Evolutionary conservation across 2,888 invertebrate genomes (phyloP).

Genomic region (Chymomyza caudatula): DNA sequence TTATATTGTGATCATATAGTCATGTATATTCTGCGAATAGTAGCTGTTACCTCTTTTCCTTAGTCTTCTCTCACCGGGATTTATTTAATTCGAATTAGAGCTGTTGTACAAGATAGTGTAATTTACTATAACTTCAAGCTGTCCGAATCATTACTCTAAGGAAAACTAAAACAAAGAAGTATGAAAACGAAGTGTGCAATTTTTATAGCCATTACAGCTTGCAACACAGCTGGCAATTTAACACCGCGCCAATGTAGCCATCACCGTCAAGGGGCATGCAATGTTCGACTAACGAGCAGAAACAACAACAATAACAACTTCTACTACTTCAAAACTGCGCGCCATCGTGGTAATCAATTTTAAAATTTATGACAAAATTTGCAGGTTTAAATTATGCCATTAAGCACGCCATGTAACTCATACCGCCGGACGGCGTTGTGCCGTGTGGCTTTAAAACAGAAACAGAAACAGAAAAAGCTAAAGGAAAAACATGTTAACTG

Average conservation of each 20-base stretch:
- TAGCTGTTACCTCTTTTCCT: not conserved
- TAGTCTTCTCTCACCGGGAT: not conserved
- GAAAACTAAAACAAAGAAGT: not conserved
- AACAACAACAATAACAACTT: constrained; percentile 42
- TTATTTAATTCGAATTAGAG: not conserved
- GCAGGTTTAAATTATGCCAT: constrained; percentile 77
- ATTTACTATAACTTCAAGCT: not conserved
- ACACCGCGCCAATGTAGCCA: constrained; percentile 67
- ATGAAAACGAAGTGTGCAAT: constrained; percentile 49
- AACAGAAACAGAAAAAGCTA: not conserved
- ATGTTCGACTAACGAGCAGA: constrained; percentile 66
- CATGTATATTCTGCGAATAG: not conserved
- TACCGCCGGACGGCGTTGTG: constrained; percentile 60
- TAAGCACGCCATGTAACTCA: constrained; percentile 77
- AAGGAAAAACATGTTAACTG: constrained; percentile 63
- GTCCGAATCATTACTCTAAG: not conserved
- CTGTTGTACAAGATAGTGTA: not conserved
- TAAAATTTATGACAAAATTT: constrained; percentile 77
- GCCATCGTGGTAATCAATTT: constrained; percentile 70
- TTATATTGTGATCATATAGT: not conserved
- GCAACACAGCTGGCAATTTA: constrained; percentile 38
- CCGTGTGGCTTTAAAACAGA: not conserved
- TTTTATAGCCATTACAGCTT: constrained; percentile 42
- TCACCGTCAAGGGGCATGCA: constrained; percentile 48
- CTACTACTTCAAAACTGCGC: constrained; percentile 44